phyloP scores from a whole-genome alignment of 1,140 invertebrate genomes.

The Zaprionus tsacasi region DNA sequence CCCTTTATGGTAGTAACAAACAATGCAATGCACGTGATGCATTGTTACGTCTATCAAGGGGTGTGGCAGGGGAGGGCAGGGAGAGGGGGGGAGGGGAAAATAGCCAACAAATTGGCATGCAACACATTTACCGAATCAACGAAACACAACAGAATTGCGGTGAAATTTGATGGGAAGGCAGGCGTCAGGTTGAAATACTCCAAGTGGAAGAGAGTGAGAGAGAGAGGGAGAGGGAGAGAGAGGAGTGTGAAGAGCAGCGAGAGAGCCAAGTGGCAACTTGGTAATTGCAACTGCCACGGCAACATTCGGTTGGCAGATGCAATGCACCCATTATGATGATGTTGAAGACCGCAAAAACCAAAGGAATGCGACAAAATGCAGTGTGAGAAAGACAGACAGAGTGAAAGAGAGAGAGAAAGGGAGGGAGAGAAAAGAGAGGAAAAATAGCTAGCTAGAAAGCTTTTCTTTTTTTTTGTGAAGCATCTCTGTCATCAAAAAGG shows the following conservation, averaged over 20 bases:
- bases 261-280: slow-evolving; percentile 20
- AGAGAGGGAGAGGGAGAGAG: neutral
- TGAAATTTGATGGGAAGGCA: slow-evolving; percentile 39
- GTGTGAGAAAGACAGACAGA: neutral
- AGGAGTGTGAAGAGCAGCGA: neutral
- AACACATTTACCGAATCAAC: slow-evolving; percentile 26
- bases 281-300: slow-evolving; percentile 22
- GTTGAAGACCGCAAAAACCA: slow-evolving; percentile 56
- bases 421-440: neutral
- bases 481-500: slow-evolving; percentile 66
- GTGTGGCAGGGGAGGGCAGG: neutral
- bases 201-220: neutral
- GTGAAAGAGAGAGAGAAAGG: neutral
- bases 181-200: too few relatives aligned
- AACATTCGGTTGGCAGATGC: slow-evolving; percentile 23
- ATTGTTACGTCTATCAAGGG: slow-evolving; percentile 22
- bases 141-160: slow-evolving; percentile 44
- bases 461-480: slow-evolving; percentile 17
- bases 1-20: slow-evolving; percentile 1
- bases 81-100: neutral
- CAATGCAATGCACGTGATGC: slow-evolving; percentile 25
- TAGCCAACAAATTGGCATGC: slow-evolving; percentile 34
- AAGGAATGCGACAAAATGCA: slow-evolving; percentile 72
- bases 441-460: slow-evolving; percentile 2
- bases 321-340: slow-evolving; percentile 62